Evolutionary conservation across 2,113 vertebrate species (phyloP), one percentile per base, ranked within the genome.

Genomic region (Enhydra lutris): DNA sequence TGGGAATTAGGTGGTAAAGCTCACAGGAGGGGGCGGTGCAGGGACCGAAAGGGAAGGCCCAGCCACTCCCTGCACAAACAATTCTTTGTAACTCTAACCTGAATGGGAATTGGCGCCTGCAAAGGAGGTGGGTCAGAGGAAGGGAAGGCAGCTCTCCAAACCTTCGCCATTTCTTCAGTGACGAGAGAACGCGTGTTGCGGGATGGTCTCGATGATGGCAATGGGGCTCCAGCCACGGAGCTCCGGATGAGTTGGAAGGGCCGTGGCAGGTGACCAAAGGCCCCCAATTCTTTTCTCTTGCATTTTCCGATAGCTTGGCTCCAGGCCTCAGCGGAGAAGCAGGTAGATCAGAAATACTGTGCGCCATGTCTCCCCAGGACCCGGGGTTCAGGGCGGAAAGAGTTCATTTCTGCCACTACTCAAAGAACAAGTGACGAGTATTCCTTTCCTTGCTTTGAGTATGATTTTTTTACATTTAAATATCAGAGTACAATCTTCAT

Each of bases 61-160:
- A 55, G 95, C 97, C 92, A 57, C 97, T 82, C 97, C 98, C 93
- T 97, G 9, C 94, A 86, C 94, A 97, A 98, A 98, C 96, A 98
- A 88, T 89, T 96, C 97, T 76, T 79, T 80, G 52, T 80, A 81
- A 85, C 90, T 91, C 94, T 95, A 86, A 89, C 93, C 83, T 79
- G 63, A 84, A 71, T 11, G 39, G 88, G 91, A 95, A 73, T 36
- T 96, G 97, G 95, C 91, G 86, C 36, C 39, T 26, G 79, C 34
- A 69, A 39, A 80, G 89, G 92, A 92, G 97, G 73, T 45, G 50
- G 90, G 94, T 69, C 52, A 17, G 55, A 87, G 91, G 67, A 79
- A 95, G 65, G 79, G 82, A 91, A 94, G 92, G 89, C 21, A 24
- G 57, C 23, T 69, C 81, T 90, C 88, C 91, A 92, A 71, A 26